These are phyloP conservation scores for Ceratitis capitata DNA, from an alignment of 1,140 invertebrate genomes.

Conservation along the genomic window DNA sequence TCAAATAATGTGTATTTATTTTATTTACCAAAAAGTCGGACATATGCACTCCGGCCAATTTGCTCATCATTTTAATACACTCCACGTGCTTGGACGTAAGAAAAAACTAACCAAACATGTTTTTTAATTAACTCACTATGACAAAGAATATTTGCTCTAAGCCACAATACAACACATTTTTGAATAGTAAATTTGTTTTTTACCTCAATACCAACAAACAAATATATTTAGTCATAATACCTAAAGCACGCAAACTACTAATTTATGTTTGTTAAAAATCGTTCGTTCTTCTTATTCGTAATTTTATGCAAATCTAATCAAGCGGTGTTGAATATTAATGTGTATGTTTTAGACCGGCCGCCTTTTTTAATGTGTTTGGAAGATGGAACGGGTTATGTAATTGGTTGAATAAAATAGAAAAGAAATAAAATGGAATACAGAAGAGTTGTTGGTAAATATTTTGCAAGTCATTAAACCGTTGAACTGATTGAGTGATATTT, in stretches of 20 bases:
- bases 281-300: background rate
- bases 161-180: background rate
- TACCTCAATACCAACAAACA: background rate
- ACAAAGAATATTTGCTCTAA: background rate
- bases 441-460: background rate
- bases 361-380: background rate
- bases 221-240: background rate
- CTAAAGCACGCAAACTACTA: background rate
- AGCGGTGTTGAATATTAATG: background rate
- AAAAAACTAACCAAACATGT: background rate
- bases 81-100: background rate
- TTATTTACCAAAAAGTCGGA: background rate
- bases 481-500: background rate
- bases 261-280: background rate
- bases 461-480: background rate
- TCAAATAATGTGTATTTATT: background rate
- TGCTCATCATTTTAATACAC: background rate
- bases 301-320: background rate
- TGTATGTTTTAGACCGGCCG: background rate
- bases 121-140: background rate
- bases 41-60: background rate
- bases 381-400: background rate
- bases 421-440: background rate
- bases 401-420: background rate
- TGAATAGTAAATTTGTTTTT: conserved; percentile 5